Evolutionary conservation across 2,797 vertebrate genomes (phyloP), one percentile per base, ranked within the genome.

Genomic region (Eulemur mongoz): DNA sequence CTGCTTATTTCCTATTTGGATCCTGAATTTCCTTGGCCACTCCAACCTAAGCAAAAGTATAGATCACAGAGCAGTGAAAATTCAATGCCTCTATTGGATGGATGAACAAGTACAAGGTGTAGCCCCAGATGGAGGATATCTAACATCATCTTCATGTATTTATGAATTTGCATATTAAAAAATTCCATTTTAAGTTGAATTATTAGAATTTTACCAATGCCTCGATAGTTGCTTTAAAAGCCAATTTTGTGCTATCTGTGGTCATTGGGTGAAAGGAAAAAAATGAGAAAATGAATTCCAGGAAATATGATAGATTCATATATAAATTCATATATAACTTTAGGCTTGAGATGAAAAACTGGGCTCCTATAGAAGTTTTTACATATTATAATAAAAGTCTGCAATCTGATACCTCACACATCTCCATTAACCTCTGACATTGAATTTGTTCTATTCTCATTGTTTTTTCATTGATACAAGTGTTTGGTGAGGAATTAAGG

Each of bases 401-500:
- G 83, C 22, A 86, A 83, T 63, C 76, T 79, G 57, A 93, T 79
- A 86, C 40, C 69, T 76, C 94, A 95, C 85, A 95, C 78, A 73
- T 92, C 25, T 93, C 87, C 73, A 75, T 84, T 85, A 95, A 95
- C 87, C 80, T 96, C 80, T 90, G 84, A 79, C 88, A 50, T 67
- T 76, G 93, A 89, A 43, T 95, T 97, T 93, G 67, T 95, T 96
- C 89, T 69, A 52, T 79, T 94, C 52, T 96, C 78, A 83, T 89
- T 95, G 35, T 92, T 91, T 97, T 97, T 90, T 94, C 80, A 96
- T 80, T 96, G 89, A 86, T 97, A 43, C 54, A 93, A 94, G 93
- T 95, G 79, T 96, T 95, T 84, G 72, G 61, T 95, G 94, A 95
- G 61, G 88, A 96, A 96, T 89, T 96, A 96, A 95, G 80, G 81